A percentile compares a stretch with the other conserved stretches of the same genome.
These are phyloP conservation scores for Agelas oroides DNA, from an alignment of 37 sponge, comb jelly and placozoan species.

Conservation along the genomic window DNA sequence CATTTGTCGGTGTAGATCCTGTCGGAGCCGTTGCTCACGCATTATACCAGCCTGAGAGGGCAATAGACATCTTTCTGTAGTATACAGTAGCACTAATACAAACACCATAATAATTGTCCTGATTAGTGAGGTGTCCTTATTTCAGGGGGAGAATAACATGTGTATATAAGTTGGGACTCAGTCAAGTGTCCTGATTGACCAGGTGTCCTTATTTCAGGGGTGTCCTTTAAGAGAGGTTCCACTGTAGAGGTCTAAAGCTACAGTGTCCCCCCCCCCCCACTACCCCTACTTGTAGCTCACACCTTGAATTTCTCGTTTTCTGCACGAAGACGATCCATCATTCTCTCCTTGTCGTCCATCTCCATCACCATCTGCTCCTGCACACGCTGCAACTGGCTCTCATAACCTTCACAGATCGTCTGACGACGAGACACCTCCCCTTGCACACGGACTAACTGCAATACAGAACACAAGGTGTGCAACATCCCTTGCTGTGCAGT, in stretches of 20 bases:
- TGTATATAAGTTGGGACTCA: no score
- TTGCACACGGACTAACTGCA: constrained; percentile 24
- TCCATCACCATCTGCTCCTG: constrained; percentile 56
- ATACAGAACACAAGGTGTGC: background rate
- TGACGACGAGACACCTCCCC: constrained; percentile 2
- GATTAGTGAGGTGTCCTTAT: no score
- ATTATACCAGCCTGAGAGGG: constrained; percentile 60
- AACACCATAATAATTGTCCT: no score
- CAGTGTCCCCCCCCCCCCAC: no score
- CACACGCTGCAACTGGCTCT: constrained; percentile 60
- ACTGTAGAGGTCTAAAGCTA: no score
- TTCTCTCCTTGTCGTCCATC: constrained; percentile 62
- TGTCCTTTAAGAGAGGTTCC: no score
- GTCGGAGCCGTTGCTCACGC: constrained; percentile 33
- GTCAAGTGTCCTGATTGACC: no score
- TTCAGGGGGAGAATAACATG: no score
- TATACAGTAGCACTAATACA: no score
- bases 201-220: no score
- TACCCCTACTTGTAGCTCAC: no score
- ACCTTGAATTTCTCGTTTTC: constrained; percentile 64
- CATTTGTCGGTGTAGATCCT: constrained; percentile 37
- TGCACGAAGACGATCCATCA: constrained; percentile 25
- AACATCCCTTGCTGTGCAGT: background rate
- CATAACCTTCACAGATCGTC: constrained; percentile 36
- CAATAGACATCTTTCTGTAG: no score